These are phyloP conservation scores for Cyanoramphus novaezelandiae DNA, from an alignment of 2,113 vertebrate species.

Conservation along the genomic window DNA sequence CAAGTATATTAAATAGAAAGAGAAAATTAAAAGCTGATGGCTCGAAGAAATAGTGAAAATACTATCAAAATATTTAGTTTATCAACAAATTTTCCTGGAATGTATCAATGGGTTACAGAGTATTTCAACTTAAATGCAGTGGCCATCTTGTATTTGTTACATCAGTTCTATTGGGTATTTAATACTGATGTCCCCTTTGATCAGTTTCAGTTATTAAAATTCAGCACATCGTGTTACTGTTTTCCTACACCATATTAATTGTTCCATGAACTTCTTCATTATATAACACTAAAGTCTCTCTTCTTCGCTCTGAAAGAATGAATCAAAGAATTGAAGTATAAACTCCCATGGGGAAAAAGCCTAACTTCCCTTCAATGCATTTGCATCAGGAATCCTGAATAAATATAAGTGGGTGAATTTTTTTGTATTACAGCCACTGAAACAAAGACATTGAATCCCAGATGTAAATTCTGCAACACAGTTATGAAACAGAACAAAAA, in stretches of 20 bases:
- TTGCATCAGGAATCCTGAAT: slow-evolving; percentile 44
- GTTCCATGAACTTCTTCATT: slow-evolving; percentile 70
- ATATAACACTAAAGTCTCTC: slow-evolving; percentile 55
- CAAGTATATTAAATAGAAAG: slow-evolving; percentile 81
- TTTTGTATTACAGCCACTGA: slow-evolving; percentile 30
- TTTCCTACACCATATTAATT: slow-evolving; percentile 72
- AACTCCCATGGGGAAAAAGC: neutral
- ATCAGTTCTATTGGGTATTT: slow-evolving; percentile 58
- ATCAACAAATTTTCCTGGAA: slow-evolving; percentile 73
- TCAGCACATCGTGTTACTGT: slow-evolving; percentile 65
- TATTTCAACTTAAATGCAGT: slow-evolving; percentile 39
- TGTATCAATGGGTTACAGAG: slow-evolving; percentile 53
- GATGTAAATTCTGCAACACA: neutral
- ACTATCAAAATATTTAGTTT: slow-evolving; percentile 74
- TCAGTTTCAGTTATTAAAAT: slow-evolving; percentile 71
- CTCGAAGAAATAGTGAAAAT: slow-evolving; percentile 75
- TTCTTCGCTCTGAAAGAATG: slow-evolving; percentile 31
- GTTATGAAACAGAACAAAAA: slow-evolving; percentile 24
- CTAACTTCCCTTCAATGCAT: slow-evolving; percentile 40
- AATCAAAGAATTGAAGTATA: slow-evolving; percentile 24
- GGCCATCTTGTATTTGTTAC: slow-evolving; percentile 72
- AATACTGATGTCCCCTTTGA: slow-evolving; percentile 64
- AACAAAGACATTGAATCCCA: slow-evolving; percentile 55
- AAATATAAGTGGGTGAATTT: neutral
- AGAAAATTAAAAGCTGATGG: slow-evolving; percentile 78